These are phyloP conservation scores for Brachymystax lenok DNA, from an alignment of 2,797 vertebrate species.

Conservation along the genomic window DNA sequence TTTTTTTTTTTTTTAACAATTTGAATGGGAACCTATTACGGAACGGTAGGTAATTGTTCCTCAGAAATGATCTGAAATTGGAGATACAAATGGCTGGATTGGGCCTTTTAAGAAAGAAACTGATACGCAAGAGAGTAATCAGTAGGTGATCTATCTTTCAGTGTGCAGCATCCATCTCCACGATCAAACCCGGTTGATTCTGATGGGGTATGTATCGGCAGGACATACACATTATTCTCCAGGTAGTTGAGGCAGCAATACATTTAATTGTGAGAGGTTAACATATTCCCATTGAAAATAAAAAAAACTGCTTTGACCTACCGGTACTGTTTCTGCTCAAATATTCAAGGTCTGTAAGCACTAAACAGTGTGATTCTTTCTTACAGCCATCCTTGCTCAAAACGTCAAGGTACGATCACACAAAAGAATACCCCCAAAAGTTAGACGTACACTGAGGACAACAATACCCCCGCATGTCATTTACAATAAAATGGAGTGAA, in stretches of 20 bases:
- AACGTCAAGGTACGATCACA: constrained; percentile 29
- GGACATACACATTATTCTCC: background rate
- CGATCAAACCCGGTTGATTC: background rate
- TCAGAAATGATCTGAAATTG: background rate
- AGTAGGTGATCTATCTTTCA: background rate
- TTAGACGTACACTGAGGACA: background rate
- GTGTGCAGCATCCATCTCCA: background rate
- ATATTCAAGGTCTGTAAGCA: background rate
- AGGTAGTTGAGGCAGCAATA: background rate
- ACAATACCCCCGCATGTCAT: background rate
- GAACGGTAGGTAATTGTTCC: background rate
- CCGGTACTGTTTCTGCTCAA: background rate
- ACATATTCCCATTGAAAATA: background rate
- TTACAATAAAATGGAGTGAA: background rate
- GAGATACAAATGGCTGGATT: background rate
- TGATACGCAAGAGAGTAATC: background rate
- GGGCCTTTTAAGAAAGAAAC: background rate
- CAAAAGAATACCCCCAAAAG: background rate
- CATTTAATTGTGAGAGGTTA: background rate
- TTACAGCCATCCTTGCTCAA: constrained; percentile 4
- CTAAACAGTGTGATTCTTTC: background rate
- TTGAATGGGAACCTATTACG: background rate
- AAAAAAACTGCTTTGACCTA: background rate
- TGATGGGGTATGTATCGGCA: background rate
- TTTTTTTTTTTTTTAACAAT: background rate